Base-by-base conservation (phyloP, 2,113 vertebrate genomes). In the Ceuthmochares aereus region DNA sequence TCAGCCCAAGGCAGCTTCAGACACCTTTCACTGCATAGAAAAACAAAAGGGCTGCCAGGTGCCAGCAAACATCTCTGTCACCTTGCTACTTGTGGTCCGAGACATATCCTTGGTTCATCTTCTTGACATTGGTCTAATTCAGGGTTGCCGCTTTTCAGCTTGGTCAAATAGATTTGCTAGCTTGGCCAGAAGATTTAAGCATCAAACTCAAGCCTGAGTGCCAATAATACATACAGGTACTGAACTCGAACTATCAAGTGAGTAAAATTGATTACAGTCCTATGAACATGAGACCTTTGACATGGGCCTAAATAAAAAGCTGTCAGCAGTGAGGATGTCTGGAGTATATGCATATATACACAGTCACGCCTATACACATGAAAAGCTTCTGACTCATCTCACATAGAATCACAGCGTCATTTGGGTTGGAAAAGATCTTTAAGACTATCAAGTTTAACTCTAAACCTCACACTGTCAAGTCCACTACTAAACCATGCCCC, bases 281-380 rank as follows among this genome's bases (percentile, higher is more conserved):
- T 36, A 37, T 12, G 15, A 74, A 67, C 2, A 0, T 26, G 10
- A 70, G 4, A n/a, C 67, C 42, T 82, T 58, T 45, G 34, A 58
- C 45, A 55, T 6, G 5, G 6, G 14, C 22, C 32, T 63, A 67
- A 89, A 68, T 10, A 68, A 36, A 93, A 52, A 47, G 4, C 17
- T 64, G 45, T 60, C 32, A 36, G n/a, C 19, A 62, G 34, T 25
- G 10, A 67, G 10, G 29, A 72, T 59, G 5, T 18, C 42, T 47
- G 20, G 11, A 54, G 1, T 26, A 3, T 37, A 62, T 7, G 18
- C 8, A 32, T 0, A 76, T 8, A 3, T 4, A 9, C 10, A 32
- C 3, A 14, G 15, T 7, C 3, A 8, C 10, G n/a, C 2, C 40
- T 40, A 40, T 40, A 4, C 14, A 69, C 8, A 68, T 1, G 25